Percentiles rank a stretch among this genome's conserved stretches.
Evolutionary conservation across 2,797 vertebrate species (phyloP).

Genomic region (Phaenicophaeus curvirostris): DNA sequence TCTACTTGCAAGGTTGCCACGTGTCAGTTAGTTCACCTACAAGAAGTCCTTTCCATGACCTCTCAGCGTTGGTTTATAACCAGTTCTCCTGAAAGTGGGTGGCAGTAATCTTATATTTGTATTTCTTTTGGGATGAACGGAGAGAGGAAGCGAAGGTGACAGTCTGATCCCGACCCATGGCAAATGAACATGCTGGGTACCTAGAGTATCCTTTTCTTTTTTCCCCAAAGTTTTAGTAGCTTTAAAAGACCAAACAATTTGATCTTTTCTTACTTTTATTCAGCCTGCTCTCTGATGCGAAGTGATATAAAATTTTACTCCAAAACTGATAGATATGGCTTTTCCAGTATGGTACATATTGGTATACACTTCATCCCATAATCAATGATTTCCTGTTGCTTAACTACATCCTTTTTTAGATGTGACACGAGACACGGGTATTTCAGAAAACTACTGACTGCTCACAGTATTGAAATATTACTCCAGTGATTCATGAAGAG

Average conservation of each 20-base stretch:
- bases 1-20: rapidly evolving
- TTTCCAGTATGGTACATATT: not conserved
- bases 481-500: not conserved
- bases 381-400: not conserved
- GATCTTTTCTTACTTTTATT: not conserved
- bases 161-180: not conserved
- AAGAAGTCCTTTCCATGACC: not conserved
- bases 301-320: not conserved
- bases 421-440: not conserved
- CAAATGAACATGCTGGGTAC: not conserved
- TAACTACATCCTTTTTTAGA: not conserved
- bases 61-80: not conserved
- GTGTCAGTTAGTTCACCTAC: not conserved
- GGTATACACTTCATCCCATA: not conserved
- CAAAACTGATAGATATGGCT: not conserved
- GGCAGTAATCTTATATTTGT: not conserved
- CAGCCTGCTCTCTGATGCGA: not conserved
- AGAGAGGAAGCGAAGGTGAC: not conserved
- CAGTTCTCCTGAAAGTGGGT: not conserved
- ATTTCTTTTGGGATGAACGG: not conserved
- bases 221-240: not conserved
- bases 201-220: not conserved
- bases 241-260: not conserved
- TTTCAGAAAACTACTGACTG: not conserved
- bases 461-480: not conserved